Base-by-base conservation (phyloP, 2,113 vertebrate species). In the Otolemur garnettii region DNA sequence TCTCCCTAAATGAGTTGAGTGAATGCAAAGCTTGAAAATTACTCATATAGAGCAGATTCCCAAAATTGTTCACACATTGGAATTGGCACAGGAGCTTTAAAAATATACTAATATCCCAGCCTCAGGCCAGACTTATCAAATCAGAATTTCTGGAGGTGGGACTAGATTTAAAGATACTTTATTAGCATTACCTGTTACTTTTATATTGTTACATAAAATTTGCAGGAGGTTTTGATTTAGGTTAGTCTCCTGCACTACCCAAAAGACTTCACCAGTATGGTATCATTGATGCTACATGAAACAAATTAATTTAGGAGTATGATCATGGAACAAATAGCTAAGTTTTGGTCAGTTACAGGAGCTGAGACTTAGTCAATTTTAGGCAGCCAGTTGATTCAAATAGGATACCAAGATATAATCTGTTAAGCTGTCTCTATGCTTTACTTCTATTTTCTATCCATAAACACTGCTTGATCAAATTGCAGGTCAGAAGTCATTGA, bases 1-100 rank as follows among this genome's bases (percentile, higher is more conserved):
- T n/a, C 15, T 77, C 28, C 14, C 26, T 18, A 84, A 28, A 45
- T 74, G 28, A 86, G 42, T 87, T 22, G 35, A 87, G 0, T n/a
- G 10, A 30, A 62, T 55, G 8, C 28, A 45, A 60, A 90, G 53
- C 53, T 87, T 82, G n/a, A 91, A 69, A 93, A 62, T 87, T 94
- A 72, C 69, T 87, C 12, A 5, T 66, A 87, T 0, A 79, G 50
- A 64, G 17, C 12, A 89, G 66, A 91, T 64, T 88, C 42, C 57
- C n/a, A 82, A 92, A 81, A 12, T 57, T 59, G 5, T 86, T 95
- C 66, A 93, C 80, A 74, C 19, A 53, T 45, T 75, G 33, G 9
- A 24, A 24, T 71, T 75, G 64, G 0, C 21, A 89, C 14, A 4
- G 9, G 5, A 55, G 1, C 85, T 69, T 95, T 75, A 21, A 91